phyloP scores from a whole-genome alignment of 2,888 invertebrate genomes.

The Netelia inedita region DNA sequence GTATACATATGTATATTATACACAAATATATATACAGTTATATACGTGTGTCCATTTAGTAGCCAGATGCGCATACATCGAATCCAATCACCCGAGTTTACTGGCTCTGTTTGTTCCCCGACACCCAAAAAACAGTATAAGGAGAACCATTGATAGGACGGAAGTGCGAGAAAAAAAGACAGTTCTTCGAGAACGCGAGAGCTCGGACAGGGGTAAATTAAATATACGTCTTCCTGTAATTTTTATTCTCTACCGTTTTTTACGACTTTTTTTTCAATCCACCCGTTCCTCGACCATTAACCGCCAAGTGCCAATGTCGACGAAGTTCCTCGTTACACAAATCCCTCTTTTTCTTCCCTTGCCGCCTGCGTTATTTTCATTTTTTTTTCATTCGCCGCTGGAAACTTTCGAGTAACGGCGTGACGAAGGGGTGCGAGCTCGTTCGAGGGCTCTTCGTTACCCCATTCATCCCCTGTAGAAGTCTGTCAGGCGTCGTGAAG shows the following conservation, averaged over 20 bases:
- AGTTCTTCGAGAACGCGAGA: slow-evolving; percentile 10
- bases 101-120: slow-evolving; percentile 77
- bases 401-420: slow-evolving; percentile 13
- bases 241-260: not conserved
- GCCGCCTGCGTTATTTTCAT: not conserved
- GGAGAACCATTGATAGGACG: slow-evolving; percentile 34
- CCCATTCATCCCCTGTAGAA: not conserved
- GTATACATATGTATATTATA: not conserved
- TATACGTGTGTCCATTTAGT: slow-evolving; percentile 72
- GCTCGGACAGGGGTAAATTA: slow-evolving; percentile 10
- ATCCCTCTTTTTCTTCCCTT: not conserved
- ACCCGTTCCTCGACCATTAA: slow-evolving; percentile 8
- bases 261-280: slow-evolving; percentile 7
- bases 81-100: slow-evolving; percentile 80
- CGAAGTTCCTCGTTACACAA: slow-evolving; percentile 12
- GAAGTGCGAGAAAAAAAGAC: slow-evolving; percentile 30
- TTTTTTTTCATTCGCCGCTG: not conserved
- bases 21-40: slow-evolving; percentile 5
- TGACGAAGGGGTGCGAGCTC: slow-evolving; percentile 14
- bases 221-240: slow-evolving; percentile 5
- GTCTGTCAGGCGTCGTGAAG: not conserved
- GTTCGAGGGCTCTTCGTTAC: slow-evolving; percentile 22
- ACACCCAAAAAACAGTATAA: slow-evolving; percentile 66
- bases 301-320: not conserved
- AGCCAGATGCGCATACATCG: slow-evolving; percentile 81